These are phyloP conservation scores for Tenthredo distinguenda DNA, from an alignment of 2,888 invertebrate species.

Conservation along the genomic window DNA sequence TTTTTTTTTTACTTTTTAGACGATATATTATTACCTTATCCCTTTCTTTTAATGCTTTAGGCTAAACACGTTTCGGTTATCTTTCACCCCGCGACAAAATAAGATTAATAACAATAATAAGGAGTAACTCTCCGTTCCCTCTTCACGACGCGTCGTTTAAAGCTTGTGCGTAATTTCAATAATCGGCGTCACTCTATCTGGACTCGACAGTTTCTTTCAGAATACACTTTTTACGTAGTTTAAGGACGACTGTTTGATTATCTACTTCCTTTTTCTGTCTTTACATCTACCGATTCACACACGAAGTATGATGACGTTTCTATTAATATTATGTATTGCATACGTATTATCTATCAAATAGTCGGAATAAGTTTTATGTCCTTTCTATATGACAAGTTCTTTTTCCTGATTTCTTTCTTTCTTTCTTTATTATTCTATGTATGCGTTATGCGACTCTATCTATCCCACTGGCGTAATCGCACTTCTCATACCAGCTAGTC, in stretches of 20 bases:
- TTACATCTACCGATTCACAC: not conserved
- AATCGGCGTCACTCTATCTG: not conserved
- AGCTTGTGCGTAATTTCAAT: not conserved
- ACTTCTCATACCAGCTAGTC: not conserved
- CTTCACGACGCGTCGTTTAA: not conserved
- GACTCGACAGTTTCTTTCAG: not conserved
- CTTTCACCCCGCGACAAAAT: not conserved
- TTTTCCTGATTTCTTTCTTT: not conserved
- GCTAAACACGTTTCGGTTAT: not conserved
- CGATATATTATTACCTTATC: not conserved
- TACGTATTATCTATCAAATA: not conserved
- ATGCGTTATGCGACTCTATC: constrained; percentile 2
- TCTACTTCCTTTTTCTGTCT: not conserved
- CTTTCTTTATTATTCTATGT: not conserved
- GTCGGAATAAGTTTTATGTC: not conserved
- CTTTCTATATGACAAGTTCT: not conserved
- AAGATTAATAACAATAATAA: not conserved
- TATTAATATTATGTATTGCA: not conserved
- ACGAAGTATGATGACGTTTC: not conserved
- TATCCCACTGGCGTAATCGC: not conserved
- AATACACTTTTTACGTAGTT: not conserved
- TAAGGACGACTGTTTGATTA: not conserved
- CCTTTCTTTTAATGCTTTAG: not conserved
- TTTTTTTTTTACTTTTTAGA: not conserved
- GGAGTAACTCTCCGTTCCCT: not conserved